phyloP scores from a whole-genome alignment of 1,140 invertebrate species.

The Idris sp. region DNA sequence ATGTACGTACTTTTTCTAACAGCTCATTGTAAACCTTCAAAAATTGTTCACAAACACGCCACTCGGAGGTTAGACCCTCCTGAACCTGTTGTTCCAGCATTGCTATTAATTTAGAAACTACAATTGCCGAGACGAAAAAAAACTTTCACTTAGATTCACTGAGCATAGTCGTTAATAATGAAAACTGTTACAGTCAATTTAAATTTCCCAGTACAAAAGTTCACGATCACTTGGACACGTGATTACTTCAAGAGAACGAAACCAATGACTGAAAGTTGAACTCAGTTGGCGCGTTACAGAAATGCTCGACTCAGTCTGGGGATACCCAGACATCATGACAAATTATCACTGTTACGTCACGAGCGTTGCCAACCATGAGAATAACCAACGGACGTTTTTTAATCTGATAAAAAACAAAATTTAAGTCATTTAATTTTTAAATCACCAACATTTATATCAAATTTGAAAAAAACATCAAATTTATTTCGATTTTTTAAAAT shows the following conservation, averaged over 20 bases:
- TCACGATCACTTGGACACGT: conserved; percentile 13
- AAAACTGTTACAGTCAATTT: conserved; percentile 1
- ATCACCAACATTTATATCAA: too few relatives aligned
- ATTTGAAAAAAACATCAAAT: too few relatives aligned
- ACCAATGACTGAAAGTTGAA: conserved; percentile 39
- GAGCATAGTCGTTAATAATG: conserved; percentile 20
- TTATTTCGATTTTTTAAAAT: too few relatives aligned
- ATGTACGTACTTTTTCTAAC: conserved; percentile 27
- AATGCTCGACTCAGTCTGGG: conserved; percentile 18
- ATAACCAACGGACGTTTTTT: conserved; percentile 9
- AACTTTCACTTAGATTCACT: conserved; percentile 18
- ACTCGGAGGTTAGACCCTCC: conserved; percentile 27
- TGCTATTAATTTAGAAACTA: background rate
- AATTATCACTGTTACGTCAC: conserved; percentile 40
- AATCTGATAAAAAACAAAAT: background rate
- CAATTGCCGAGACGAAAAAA: background rate
- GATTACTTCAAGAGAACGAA: conserved; percentile 10
- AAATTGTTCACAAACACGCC: conserved; percentile 28
- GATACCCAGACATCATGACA: conserved; percentile 28
- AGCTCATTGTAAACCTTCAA: conserved; percentile 20
- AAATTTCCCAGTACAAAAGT: too few relatives aligned
- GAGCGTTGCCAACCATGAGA: conserved; percentile 5
- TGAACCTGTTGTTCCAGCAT: conserved; percentile 49
- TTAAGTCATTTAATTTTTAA: too few relatives aligned
- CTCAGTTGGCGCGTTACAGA: conserved; percentile 9